phyloP scores from a whole-genome alignment of 2,888 invertebrate genomes.

The Liodrosophila aerea region DNA sequence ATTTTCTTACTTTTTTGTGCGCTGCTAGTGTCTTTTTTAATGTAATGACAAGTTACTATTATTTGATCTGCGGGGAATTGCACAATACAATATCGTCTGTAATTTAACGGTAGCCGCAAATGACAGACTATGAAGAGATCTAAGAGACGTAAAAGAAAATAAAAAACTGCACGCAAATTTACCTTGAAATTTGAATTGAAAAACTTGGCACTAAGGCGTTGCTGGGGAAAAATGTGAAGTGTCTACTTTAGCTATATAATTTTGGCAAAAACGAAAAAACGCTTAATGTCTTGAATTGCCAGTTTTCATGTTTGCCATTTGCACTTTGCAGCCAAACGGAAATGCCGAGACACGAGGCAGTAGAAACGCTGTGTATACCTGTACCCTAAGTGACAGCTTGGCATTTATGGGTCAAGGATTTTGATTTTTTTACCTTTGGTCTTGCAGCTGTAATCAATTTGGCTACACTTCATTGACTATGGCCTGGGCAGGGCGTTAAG shows the following conservation, averaged over 20 bases:
- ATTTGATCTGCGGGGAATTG: constrained; percentile 10
- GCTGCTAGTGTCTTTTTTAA: too few species aligned
- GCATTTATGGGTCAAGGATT: constrained; percentile 61
- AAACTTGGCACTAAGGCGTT: constrained; percentile 31
- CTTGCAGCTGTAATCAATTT: constrained; percentile 50
- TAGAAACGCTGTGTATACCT: constrained; percentile 16
- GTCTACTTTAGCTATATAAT: constrained; percentile 28
- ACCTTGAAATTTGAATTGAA: constrained; percentile 58
- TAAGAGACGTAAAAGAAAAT: constrained; percentile 7
- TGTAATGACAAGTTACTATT: too few species aligned
- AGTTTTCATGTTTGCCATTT: constrained; percentile 39
- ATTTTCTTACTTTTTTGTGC: too few species aligned
- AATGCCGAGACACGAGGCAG: constrained; percentile 38
- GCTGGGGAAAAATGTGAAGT: constrained; percentile 6
- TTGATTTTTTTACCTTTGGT: too few species aligned
- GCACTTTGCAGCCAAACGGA: constrained; percentile 65
- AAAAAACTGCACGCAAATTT: constrained; percentile 36
- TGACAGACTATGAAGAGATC: constrained; percentile 10
- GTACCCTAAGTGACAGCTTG: constrained; percentile 10
- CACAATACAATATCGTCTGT: constrained; percentile 8
- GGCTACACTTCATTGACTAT: constrained; percentile 65
- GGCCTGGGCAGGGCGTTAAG: constrained; percentile 38
- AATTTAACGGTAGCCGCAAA: constrained; percentile 15
- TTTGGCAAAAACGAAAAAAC: constrained; percentile 36
- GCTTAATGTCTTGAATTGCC: constrained; percentile 42